Evolutionary conservation across 2,113 vertebrate genomes (phyloP).

Genomic region (Embiotoca jacksoni): DNA sequence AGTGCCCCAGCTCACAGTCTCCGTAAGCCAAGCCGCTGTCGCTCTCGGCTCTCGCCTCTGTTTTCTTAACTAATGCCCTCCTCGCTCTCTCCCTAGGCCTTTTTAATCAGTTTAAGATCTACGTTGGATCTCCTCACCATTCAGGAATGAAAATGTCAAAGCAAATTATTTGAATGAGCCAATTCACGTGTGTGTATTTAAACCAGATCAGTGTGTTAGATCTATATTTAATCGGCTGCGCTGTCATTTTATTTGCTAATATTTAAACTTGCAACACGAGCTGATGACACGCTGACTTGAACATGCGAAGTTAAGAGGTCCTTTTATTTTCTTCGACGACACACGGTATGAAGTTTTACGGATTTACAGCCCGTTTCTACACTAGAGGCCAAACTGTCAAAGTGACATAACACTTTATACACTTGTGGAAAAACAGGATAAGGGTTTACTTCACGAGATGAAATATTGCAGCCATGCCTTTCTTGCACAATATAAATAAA

Average conservation of each 20-base stretch:
- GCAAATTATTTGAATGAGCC: constrained; percentile 73
- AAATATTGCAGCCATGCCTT: constrained; percentile 12
- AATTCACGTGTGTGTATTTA: constrained; percentile 63
- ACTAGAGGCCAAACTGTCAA: constrained; percentile 12
- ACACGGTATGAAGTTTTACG: background rate
- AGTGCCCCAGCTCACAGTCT: constrained; percentile 53
- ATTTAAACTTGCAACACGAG: background rate
- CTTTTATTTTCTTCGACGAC: background rate
- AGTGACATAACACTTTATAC: constrained; percentile 9
- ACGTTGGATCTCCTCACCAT: constrained; percentile 57
- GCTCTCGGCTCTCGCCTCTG: constrained; percentile 64
- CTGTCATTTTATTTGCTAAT: constrained; percentile 39
- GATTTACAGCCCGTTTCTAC: constrained; percentile 16
- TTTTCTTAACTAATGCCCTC: constrained; percentile 82
- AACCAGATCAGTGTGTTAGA: constrained; percentile 38
- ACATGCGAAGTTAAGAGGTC: background rate
- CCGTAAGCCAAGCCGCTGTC: constrained; percentile 72
- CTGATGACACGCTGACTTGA: background rate
- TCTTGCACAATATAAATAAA: constrained; percentile 54
- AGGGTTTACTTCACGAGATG: constrained; percentile 30
- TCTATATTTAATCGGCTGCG: constrained; percentile 28
- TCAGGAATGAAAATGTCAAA: constrained; percentile 78
- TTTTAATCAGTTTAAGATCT: constrained; percentile 78
- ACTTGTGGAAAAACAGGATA: constrained; percentile 7
- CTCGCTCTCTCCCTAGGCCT: constrained; percentile 40